Percentiles rank a stretch among this genome's conserved stretches.
These are phyloP conservation scores for Sorex maritimensis DNA, from an alignment of 2,797 vertebrate species.

Conservation along the genomic window DNA sequence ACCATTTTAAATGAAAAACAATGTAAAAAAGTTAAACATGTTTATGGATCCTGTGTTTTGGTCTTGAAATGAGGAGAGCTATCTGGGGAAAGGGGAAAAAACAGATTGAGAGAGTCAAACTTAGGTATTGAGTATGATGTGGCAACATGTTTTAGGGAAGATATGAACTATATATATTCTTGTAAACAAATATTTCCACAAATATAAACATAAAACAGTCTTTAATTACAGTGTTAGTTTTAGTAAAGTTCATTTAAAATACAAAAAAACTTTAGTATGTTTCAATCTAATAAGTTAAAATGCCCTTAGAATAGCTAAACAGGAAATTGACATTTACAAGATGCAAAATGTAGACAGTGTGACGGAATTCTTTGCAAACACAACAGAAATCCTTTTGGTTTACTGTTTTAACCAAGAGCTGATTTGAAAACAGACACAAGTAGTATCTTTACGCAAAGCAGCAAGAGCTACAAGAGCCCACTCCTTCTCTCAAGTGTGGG, in stretches of 20 bases:
- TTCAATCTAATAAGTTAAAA: constrained; percentile 39
- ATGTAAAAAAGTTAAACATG: too few species aligned
- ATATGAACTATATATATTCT: too few species aligned
- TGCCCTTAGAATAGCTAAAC: not conserved
- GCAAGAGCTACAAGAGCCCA: not conserved
- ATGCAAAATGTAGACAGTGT: not conserved
- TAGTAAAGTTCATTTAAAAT: not conserved
- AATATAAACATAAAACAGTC: not conserved
- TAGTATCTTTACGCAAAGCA: constrained; percentile 26
- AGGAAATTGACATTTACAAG: constrained; percentile 14
- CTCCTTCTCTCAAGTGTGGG: constrained; percentile 13
- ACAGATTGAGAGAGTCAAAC: too few species aligned
- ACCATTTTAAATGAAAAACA: too few species aligned
- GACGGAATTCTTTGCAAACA: constrained; percentile 22
- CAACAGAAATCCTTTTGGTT: not conserved
- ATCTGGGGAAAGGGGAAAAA: too few species aligned
- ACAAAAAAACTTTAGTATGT: not conserved
- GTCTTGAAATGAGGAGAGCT: too few species aligned
- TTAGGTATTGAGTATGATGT: too few species aligned
- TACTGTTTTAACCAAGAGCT: not conserved
- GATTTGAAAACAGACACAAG: not conserved
- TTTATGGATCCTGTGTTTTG: too few species aligned
- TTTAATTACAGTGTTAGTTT: not conserved
- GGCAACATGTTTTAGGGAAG: too few species aligned
- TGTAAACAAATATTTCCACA: too few species aligned